Percentiles rank a stretch among this genome's conserved stretches.
These are phyloP conservation scores for Petaurus breviceps DNA, from an alignment of 2,113 vertebrate genomes.

Conservation along the genomic window DNA sequence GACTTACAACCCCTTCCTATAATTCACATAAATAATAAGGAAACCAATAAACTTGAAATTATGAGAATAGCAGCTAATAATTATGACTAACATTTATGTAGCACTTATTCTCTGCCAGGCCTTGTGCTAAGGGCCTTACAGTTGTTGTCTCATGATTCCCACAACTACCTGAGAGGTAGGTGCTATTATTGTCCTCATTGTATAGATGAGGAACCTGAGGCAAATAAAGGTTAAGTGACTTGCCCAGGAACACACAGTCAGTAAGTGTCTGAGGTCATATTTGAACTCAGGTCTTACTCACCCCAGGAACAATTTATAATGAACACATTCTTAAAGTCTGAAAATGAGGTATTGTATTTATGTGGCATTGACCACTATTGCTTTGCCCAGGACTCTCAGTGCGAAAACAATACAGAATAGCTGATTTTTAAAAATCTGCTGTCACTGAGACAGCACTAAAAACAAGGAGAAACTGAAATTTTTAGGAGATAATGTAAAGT, in stretches of 20 bases:
- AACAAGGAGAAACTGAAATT: slow-evolving; percentile 32
- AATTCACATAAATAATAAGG: slow-evolving; percentile 42
- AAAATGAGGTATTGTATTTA: slow-evolving; percentile 3
- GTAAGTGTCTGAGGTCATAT: not conserved
- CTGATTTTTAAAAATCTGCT: slow-evolving; percentile 40
- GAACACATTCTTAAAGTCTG: slow-evolving; percentile 27
- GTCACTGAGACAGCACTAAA: slow-evolving; percentile 5
- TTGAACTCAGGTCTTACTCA: no score
- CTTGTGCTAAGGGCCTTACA: not conserved
- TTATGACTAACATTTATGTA: not conserved
- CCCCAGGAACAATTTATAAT: not conserved
- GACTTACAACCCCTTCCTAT: not conserved
- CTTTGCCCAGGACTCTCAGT: slow-evolving; percentile 22
- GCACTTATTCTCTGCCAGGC: not conserved
- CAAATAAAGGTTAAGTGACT: no score
- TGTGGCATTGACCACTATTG: slow-evolving; percentile 30
- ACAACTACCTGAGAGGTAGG: not conserved
- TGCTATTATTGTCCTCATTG: not conserved
- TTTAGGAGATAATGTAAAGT: not conserved
- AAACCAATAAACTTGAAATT: slow-evolving; percentile 44
- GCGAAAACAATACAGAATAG: slow-evolving; percentile 21
- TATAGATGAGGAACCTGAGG: not conserved
- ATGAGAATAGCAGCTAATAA: not conserved
- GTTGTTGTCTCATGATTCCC: not conserved
- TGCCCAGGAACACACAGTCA: not conserved